Conservation (phyloP, 2,797 vertebrate genomes). For the Cyclura pinguis region DNA sequence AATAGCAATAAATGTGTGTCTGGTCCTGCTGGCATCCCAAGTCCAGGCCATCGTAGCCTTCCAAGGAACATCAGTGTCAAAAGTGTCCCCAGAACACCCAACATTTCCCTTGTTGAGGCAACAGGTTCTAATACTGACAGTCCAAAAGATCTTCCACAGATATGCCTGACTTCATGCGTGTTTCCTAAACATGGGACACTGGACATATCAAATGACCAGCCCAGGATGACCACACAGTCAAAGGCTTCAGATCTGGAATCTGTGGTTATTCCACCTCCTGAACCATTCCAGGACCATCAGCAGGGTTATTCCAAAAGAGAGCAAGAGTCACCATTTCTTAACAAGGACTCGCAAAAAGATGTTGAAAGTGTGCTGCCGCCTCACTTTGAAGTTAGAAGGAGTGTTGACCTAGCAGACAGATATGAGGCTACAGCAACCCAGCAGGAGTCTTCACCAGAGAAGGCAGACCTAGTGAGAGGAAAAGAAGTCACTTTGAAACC, state of each 20-base stretch:
- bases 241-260: constrained; percentile 18
- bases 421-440: neutral
- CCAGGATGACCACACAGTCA: rapidly evolving
- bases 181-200: neutral
- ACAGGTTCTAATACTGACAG: rapidly evolving
- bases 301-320: neutral
- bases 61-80: constrained; percentile 64
- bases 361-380: neutral
- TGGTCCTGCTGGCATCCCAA: constrained; percentile 1
- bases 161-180: neutral
- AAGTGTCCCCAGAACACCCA: rapidly evolving
- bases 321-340: neutral
- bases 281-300: constrained; percentile 69
- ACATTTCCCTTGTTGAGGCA: neutral
- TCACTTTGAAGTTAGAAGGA: constrained; percentile 4
- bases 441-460: neutral
- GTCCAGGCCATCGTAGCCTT: constrained; percentile 64
- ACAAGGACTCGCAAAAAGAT: neutral
- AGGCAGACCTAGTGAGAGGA: neutral
- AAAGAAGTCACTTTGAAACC: constrained; percentile 7
- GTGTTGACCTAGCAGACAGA: neutral
- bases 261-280: constrained; percentile 68
- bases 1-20: neutral
- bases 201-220: neutral
- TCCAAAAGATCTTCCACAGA: neutral